A percentile compares a stretch with the other conserved stretches of the same genome.
phyloP scores from a whole-genome alignment of 1,140 invertebrate species.

The Leguminivora glycinivorella region DNA sequence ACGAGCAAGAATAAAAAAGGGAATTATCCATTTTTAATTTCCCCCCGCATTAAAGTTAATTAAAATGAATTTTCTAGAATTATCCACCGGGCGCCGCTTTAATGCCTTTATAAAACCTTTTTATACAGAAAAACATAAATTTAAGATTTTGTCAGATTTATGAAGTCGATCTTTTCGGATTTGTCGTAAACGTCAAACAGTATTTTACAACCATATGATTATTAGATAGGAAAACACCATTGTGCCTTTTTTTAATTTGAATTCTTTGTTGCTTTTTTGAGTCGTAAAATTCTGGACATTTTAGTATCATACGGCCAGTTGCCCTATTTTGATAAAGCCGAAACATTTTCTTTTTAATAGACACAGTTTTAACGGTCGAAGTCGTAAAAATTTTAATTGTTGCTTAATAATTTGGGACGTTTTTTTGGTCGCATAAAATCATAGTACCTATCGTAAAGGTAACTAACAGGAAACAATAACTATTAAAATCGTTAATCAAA shows the following conservation, averaged over 20 bases:
- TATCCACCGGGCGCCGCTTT: slow-evolving; percentile 51
- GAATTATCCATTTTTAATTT: slow-evolving; percentile 29
- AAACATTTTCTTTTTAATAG: slow-evolving; percentile 50
- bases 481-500: neutral
- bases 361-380: slow-evolving; percentile 48
- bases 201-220: slow-evolving; percentile 61
- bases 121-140: slow-evolving; percentile 59
- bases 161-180: slow-evolving; percentile 67
- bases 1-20: slow-evolving; percentile 8
- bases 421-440: slow-evolving; percentile 49
- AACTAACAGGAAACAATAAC: slow-evolving; percentile 43
- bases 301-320: slow-evolving; percentile 59
- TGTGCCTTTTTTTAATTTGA: slow-evolving; percentile 45
- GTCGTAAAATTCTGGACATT: slow-evolving; percentile 54
- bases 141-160: slow-evolving; percentile 68
- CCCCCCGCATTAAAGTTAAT: slow-evolving; percentile 51
- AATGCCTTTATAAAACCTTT: slow-evolving; percentile 61
- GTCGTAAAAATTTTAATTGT: slow-evolving; percentile 63
- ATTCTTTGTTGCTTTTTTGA: slow-evolving; percentile 51
- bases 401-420: slow-evolving; percentile 56
- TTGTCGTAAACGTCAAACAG: slow-evolving; percentile 68
- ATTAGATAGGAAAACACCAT: slow-evolving; percentile 45
- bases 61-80: slow-evolving; percentile 60
- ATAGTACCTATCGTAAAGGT: slow-evolving; percentile 44
- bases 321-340: slow-evolving; percentile 54